Conservation (phyloP, 2,113 vertebrate species). For the Mesitornis unicolor region DNA sequence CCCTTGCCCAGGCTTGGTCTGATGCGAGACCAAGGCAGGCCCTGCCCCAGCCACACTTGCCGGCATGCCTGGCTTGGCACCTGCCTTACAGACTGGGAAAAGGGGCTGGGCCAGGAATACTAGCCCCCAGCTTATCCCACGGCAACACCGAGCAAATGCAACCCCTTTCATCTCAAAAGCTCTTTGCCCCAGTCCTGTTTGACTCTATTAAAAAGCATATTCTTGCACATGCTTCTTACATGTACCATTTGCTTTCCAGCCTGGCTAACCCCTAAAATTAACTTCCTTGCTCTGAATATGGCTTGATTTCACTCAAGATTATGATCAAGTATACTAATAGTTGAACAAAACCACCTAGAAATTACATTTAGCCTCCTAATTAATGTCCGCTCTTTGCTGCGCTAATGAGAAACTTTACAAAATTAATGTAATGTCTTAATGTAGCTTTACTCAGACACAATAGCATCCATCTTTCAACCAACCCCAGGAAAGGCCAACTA, state of each 20-base stretch:
- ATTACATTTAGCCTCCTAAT: not conserved
- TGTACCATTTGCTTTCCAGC: not conserved
- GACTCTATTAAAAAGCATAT: not conserved
- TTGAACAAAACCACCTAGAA: not conserved
- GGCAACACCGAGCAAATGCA: fast-evolving
- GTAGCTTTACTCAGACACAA: not conserved
- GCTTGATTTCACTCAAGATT: not conserved
- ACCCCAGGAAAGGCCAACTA: not conserved
- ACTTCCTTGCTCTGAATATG: not conserved
- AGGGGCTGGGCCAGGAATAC: not conserved
- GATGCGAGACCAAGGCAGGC: fast-evolving
- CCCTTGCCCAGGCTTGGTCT: too few species aligned
- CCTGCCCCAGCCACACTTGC: not conserved
- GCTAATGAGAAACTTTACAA: not conserved
- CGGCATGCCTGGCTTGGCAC: fast-evolving
- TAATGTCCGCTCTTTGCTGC: not conserved
- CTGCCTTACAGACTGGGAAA: not conserved
- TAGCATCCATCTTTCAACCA: not conserved
- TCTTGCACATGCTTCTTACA: not conserved
- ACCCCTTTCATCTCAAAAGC: not conserved
- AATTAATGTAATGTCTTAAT: not conserved
- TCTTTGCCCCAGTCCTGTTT: not conserved
- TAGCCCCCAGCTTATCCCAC: not conserved
- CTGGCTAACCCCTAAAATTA: not conserved
- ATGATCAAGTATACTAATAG: not conserved